Evolutionary conservation across 2,113 vertebrate species (phyloP).

Genomic region (Merops nubicus): DNA sequence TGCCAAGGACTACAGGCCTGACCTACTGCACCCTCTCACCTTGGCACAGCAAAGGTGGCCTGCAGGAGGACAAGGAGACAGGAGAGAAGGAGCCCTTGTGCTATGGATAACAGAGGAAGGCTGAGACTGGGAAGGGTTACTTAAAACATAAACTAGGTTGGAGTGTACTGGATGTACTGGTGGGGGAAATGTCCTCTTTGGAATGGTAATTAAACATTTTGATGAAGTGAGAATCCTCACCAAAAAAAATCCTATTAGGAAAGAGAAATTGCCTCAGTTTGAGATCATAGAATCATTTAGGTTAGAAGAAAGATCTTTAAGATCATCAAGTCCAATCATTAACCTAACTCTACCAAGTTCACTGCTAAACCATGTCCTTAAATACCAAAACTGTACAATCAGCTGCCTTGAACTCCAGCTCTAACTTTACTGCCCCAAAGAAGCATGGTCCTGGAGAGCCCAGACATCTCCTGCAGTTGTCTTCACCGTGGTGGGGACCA

Average conservation of each 20-base stretch:
- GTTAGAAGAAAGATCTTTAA: no score
- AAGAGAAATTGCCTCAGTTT: not conserved
- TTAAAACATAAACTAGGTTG: not conserved
- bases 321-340: no score
- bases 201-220: not conserved
- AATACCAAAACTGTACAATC: not conserved
- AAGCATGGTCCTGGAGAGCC: fast-evolving
- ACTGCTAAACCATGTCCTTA: no score
- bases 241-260: no score
- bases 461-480: not conserved
- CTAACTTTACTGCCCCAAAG: not conserved
- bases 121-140: not conserved
- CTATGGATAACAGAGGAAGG: not conserved
- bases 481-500: fast-evolving
- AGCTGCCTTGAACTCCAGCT: not conserved
- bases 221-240: not conserved
- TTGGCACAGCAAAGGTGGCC: not conserved
- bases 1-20: not conserved
- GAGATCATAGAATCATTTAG: no score
- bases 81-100: not conserved
- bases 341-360: no score
- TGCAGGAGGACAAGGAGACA: not conserved
- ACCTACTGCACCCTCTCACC: not conserved
- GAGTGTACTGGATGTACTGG: not conserved
- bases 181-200: not conserved